Base-by-base conservation (phyloP, 1,140 invertebrate genomes). In the Anastrepha obliqua region DNA sequence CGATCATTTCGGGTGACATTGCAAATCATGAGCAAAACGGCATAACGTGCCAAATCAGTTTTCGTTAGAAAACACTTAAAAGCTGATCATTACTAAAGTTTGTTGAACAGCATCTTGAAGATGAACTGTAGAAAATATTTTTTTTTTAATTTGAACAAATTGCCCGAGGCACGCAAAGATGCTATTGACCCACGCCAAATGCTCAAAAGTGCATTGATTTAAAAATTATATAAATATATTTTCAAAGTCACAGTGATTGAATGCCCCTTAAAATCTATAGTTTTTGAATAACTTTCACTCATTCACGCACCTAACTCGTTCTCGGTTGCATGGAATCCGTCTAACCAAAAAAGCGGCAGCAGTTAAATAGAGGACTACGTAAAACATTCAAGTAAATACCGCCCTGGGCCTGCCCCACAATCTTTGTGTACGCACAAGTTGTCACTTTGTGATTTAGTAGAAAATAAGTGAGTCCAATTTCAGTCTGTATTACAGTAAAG, bases 391-490 rank as follows among this genome's bases (percentile, higher is more conserved):
- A 39, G 13, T 91, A 89, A 58, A 93, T 90, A 20, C 92, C 92
- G 0, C 90, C 92, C 1, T 90, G 88, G 20, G 91, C 90, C 86
- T 93, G 92, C 8, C 91, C 74, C 17, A 93, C 89, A 2, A 74
- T 89, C 7, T 67, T 90, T 3, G 91, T 93, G 55, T 89, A 88
- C 39, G 91, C 89, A 47, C 91, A 90, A 1, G 90, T 89, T 29
- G 87, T 89, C 1, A 93, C 89, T 58, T 88, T 62, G 89, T 93
- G 91, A 85, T 91, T 92, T n/a, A 89, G 89, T 44, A 93, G 78
- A 59, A 93, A 81, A 78, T 92, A 87, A 0, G 92, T 89, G 47
- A 93, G 87, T 3, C 91, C 92, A 59, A 92, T 90, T 89, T 92
- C 93, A 0, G 90, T 89, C 87, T 92, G 91, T 8, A 93, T 67